Evolutionary conservation across 2,888 invertebrate genomes (phyloP).

Genomic region (Drosophila vallismaia): DNA sequence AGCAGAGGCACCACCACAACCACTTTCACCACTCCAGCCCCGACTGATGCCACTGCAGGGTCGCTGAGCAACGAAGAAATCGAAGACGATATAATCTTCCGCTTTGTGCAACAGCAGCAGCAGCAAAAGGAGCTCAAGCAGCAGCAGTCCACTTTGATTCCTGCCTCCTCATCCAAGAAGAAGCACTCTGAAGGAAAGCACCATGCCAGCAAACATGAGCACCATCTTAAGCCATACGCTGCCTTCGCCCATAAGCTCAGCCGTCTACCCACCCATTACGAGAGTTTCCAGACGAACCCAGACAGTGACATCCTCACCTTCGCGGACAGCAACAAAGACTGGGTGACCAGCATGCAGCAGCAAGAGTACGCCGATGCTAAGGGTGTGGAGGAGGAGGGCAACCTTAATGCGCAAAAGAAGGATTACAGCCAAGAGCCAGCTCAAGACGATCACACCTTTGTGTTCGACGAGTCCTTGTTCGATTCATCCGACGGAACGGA

Average conservation of each 20-base stretch:
- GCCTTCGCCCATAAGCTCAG: slow-evolving; percentile 68
- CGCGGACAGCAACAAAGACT: slow-evolving; percentile 73
- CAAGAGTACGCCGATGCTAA: slow-evolving; percentile 62
- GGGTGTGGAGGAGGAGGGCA: slow-evolving; percentile 37
- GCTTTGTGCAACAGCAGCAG: slow-evolving; percentile 63
- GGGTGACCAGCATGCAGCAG: slow-evolving; percentile 64
- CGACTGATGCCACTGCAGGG: slow-evolving; percentile 35
- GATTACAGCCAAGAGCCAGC: slow-evolving; percentile 13
- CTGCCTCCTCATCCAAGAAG: slow-evolving; percentile 4
- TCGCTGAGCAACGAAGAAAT: slow-evolving; percentile 62
- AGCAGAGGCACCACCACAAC: slow-evolving; percentile 31
- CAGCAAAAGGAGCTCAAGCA: slow-evolving; percentile 34
- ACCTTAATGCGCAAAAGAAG: slow-evolving; percentile 1
- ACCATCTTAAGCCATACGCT: slow-evolving; percentile 66
- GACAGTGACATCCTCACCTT: slow-evolving; percentile 80
- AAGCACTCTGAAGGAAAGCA: slow-evolving; percentile 44
- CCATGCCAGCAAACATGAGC: slow-evolving; percentile 69
- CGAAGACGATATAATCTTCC: slow-evolving; percentile 76
- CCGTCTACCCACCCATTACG: slow-evolving; percentile 78
- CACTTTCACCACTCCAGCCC: slow-evolving; percentile 26
- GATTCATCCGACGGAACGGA: slow-evolving; percentile 75
- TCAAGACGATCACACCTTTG: slow-evolving; percentile 49
- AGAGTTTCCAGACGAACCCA: slow-evolving; percentile 81
- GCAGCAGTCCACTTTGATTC: slow-evolving; percentile 12
- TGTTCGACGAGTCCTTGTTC: slow-evolving; percentile 75